Base-by-base conservation (phyloP, 2,797 vertebrate species). In the Acrocephalus scirpaceus region DNA sequence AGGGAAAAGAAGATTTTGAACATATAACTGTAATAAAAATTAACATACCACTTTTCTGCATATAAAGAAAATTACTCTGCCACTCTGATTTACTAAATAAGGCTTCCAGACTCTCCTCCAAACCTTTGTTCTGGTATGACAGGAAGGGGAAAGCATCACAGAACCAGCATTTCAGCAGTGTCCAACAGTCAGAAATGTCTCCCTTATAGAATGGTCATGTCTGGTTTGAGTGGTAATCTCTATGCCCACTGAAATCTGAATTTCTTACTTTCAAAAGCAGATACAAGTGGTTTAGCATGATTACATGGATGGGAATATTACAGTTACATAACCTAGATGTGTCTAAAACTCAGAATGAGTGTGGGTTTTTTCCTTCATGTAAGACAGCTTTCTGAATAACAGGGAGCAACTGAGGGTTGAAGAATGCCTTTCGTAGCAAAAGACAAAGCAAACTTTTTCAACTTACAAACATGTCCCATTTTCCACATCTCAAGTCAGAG, bases 211-310 rank as follows among this genome's bases (percentile, higher is more conserved):
- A 60, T 5, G 2, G 40, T 25, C n/a, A 7, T 1, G 32, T 51
- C 17, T 85, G 8, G 11, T 76, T 40, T 50, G 27, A 56, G 26
- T 16, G 14, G 5, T 34, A 53, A 54, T 86, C 50, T n/a, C 32
- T 53, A 8, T 15, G 25, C 3, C 11, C 44, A 44, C 6, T 42
- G 27, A 76, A 91, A 90, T 71, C 29, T 20, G 32, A 71, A 86
- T 80, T 80, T 91, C 34, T 53, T 77, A 15, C 21, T 50, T 77
- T 81, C 27, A 76, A 88, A 70, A 88, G 22, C 16, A 86, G 23
- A 64, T 27, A 34, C 3, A 16, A 29, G 27, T 30, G 9, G 16
- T 50, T 89, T 50, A 77, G 26, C 11, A 70, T 48, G 57, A 36
- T 10, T 78, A 22, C 54, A 32, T 64, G 29, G 38, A 85, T 29